phyloP scores from a whole-genome alignment of 2,888 invertebrate genomes.

The Digitonthophagus gazella region DNA sequence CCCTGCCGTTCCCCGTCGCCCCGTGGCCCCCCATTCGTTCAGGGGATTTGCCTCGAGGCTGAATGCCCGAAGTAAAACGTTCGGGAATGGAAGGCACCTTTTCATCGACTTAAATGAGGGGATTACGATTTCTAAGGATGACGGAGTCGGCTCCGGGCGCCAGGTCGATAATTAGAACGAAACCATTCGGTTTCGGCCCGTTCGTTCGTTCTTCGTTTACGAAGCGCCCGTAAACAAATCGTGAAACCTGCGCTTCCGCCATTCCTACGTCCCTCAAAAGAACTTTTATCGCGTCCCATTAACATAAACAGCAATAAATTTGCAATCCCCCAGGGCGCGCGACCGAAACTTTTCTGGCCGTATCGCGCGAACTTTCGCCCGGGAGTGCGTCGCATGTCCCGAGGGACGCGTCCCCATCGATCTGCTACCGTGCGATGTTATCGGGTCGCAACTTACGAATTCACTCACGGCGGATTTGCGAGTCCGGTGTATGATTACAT shows the following conservation, averaged over 20 bases:
- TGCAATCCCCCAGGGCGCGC: neutral
- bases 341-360: neutral
- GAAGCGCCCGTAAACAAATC: too few relatives aligned
- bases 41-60: too few relatives aligned
- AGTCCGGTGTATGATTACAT: slow-evolving; percentile 47
- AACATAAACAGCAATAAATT: neutral
- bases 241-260: neutral
- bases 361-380: neutral
- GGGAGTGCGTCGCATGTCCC: neutral
- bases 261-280: neutral
- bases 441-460: slow-evolving; percentile 40
- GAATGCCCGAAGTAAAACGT: neutral
- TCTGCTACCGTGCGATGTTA: slow-evolving; percentile 34
- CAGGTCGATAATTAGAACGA: neutral
- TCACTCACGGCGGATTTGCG: slow-evolving; percentile 36
- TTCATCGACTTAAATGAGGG: neutral
- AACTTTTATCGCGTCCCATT: neutral
- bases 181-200: neutral
- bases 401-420: neutral
- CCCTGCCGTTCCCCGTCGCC: neutral
- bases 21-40: too few relatives aligned
- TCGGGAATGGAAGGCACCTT: neutral
- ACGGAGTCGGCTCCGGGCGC: neutral
- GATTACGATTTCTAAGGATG: neutral
- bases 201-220: neutral